Evolutionary conservation across 1,140 invertebrate species (phyloP).

Genomic region (Vollenhovia emeryi): DNA sequence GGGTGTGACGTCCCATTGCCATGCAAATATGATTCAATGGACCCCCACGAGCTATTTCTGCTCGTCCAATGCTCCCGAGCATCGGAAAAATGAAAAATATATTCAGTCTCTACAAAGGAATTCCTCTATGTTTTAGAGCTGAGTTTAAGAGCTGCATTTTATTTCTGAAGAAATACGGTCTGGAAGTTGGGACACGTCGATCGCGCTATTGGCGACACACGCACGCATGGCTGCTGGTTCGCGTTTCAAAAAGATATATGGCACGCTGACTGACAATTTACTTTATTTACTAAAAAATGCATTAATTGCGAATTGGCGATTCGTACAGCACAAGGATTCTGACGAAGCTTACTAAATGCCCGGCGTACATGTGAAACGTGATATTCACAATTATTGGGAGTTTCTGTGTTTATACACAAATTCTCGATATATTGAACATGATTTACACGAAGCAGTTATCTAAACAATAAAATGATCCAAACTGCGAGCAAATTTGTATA

Average conservation of each 20-base stretch:
- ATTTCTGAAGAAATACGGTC: neutral
- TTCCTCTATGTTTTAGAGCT: neutral
- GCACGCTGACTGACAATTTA: conserved; percentile 43
- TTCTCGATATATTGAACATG: conserved; percentile 14
- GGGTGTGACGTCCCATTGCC: conserved; percentile 7
- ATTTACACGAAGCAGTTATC: conserved; percentile 16
- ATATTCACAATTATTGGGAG: conserved; percentile 1
- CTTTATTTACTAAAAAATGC: conserved; percentile 63
- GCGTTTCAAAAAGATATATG: conserved; percentile 60
- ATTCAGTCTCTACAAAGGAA: conserved; percentile 20
- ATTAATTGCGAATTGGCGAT: conserved; percentile 37
- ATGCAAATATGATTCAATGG: neutral
- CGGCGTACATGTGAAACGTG: neutral
- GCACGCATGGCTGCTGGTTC: neutral
- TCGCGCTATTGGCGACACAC: neutral
- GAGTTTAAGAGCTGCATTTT: conserved; percentile 1
- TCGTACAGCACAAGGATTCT: neutral
- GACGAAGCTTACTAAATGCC: neutral
- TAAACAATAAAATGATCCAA: neutral
- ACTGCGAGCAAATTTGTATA: neutral
- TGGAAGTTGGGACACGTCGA: neutral
- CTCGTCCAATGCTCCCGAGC: neutral
- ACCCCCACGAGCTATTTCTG: neutral
- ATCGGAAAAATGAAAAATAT: neutral
- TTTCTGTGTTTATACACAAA: conserved; percentile 21